Evolutionary conservation across 2,797 vertebrate genomes (phyloP).

Genomic region (Steatocranus sp.): DNA sequence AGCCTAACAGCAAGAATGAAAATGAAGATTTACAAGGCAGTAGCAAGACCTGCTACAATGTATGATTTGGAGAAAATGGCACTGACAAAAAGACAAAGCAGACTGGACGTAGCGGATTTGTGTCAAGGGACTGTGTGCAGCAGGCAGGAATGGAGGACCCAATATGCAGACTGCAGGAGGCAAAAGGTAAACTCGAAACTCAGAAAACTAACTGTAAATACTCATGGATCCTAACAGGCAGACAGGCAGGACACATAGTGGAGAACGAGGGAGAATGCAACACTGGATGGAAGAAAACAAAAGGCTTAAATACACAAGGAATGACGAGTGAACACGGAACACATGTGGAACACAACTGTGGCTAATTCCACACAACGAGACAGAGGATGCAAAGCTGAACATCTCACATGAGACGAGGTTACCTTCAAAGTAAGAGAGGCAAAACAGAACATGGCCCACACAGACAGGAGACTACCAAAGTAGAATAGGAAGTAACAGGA

Average conservation of each 20-base stretch:
- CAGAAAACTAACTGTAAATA: fast-evolving
- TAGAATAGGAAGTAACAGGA: background rate
- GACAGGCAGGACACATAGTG: background rate
- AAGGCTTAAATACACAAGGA: background rate
- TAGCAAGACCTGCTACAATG: background rate
- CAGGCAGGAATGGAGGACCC: background rate
- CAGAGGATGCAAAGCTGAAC: background rate
- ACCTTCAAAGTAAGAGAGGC: background rate
- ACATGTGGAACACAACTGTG: background rate
- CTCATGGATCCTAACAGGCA: background rate
- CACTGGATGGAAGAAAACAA: background rate
- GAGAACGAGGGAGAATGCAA: background rate
- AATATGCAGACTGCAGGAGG: background rate
- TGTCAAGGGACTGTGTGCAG: background rate
- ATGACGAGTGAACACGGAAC: background rate
- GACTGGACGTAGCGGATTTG: background rate
- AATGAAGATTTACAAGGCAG: background rate
- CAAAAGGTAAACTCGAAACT: background rate
- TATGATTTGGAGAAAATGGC: background rate
- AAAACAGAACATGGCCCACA: background rate
- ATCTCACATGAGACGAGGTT: background rate
- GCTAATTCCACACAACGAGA: background rate
- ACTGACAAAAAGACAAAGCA: background rate
- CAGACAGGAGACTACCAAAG: background rate
- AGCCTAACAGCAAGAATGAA: background rate